phyloP scores from a whole-genome alignment of 2,113 vertebrate species.

The Hemibagrus wyckioides region DNA sequence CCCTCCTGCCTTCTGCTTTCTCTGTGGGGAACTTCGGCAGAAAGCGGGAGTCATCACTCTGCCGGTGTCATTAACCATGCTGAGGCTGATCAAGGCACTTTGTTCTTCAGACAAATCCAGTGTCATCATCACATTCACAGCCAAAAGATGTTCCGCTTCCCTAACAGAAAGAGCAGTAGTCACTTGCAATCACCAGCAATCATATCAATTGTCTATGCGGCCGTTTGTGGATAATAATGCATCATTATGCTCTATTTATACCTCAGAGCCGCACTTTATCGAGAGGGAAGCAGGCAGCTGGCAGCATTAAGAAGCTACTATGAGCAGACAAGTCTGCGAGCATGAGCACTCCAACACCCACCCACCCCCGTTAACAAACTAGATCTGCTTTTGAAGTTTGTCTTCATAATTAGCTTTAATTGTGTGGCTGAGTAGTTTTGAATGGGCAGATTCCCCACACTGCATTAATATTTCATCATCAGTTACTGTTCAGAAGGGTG shows the following conservation, averaged over 20 bases:
- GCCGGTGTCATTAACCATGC: slow-evolving; percentile 41
- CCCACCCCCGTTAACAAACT: slow-evolving; percentile 13
- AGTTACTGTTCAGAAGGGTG: slow-evolving; percentile 36
- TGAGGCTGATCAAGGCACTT: slow-evolving; percentile 47
- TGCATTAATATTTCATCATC: slow-evolving; percentile 57
- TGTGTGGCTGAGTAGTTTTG: slow-evolving; percentile 46
- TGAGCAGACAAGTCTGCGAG: slow-evolving; percentile 37
- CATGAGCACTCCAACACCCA: slow-evolving; percentile 22
- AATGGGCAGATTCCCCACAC: slow-evolving; percentile 36
- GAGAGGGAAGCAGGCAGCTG: slow-evolving; percentile 45
- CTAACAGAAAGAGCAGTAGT: slow-evolving; percentile 41
- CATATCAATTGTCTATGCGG: slow-evolving; percentile 53
- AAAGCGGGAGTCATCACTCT: slow-evolving; percentile 10
- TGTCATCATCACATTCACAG: slow-evolving; percentile 47
- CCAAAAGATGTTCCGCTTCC: slow-evolving; percentile 44
- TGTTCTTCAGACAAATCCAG: slow-evolving; percentile 42
- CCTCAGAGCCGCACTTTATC: slow-evolving; percentile 18
- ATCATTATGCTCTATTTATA: slow-evolving; percentile 57
- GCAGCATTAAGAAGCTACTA: slow-evolving; percentile 33
- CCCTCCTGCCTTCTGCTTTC: slow-evolving; percentile 32
- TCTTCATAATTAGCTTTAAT: slow-evolving; percentile 63
- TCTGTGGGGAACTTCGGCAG: slow-evolving; percentile 30
- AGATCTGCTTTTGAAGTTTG: slow-evolving; percentile 52
- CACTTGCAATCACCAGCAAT: slow-evolving; percentile 54
- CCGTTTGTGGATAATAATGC: slow-evolving; percentile 47